Evolutionary conservation across 2,113 vertebrate species (phyloP).

Genomic region (Cyanistes caeruleus): DNA sequence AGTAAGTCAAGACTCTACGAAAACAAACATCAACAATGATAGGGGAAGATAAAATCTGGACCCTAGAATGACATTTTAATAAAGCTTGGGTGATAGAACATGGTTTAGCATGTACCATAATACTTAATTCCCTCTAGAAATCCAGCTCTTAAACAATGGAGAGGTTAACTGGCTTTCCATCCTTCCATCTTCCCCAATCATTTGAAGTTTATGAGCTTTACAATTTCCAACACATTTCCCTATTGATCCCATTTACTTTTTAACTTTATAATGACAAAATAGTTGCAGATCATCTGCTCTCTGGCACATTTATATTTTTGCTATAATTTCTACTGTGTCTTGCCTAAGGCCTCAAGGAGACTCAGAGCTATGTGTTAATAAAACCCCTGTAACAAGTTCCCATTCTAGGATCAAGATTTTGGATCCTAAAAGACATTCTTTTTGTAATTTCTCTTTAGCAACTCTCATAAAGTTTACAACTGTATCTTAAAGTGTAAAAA

Average conservation of each 20-base stretch:
- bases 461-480: neutral
- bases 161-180: neutral
- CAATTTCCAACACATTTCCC: neutral
- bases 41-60: neutral
- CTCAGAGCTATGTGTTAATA: neutral
- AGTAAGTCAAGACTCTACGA: neutral
- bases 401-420: neutral
- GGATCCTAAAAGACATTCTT: neutral
- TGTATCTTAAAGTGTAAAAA: neutral
- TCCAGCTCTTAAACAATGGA: neutral
- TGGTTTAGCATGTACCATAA: neutral
- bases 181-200: neutral
- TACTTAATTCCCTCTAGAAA: neutral
- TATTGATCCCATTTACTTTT: neutral
- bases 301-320: neutral
- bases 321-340: neutral
- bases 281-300: neutral
- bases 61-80: neutral
- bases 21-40: neutral
- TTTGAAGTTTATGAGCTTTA: neutral
- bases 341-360: neutral
- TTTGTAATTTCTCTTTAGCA: neutral
- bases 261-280: neutral
- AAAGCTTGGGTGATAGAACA: neutral
- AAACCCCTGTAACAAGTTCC: neutral